Base-by-base conservation (phyloP, 2,797 vertebrate genomes). In the Craterocephalus amniculus region DNA sequence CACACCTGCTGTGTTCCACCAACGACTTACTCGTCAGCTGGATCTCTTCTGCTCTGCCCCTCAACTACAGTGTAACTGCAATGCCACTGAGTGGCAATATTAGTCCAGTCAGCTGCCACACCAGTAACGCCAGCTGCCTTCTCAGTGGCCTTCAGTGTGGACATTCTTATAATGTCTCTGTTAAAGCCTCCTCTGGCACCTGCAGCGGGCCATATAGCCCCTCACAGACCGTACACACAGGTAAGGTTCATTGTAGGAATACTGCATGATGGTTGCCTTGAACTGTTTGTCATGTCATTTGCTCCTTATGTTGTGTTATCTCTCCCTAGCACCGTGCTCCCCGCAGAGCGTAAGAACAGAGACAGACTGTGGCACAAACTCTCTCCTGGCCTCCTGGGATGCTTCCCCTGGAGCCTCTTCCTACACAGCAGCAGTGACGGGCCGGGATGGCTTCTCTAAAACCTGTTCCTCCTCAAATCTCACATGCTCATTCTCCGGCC, bases 121-220 rank as follows among this genome's bases (percentile, higher is more conserved):
- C 84, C 1, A 63, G 40, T 27, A 20, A 34, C 3, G 26, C 60
- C 51, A 87, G 24, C 72, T 95, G 93, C 63, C 72, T 52, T 36
- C 81, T 95, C 43, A 79, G 18, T 0, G 74, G 71, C 20, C 87
- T 94, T 48, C 80, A 78, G 64, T 94, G 94, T 77, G 93, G 94
- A 49, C 43, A 68, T 29, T 65, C 22, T 5, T 92, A 93, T 61
- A 91, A 70, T 0, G 81, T 94, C 43, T 83, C 83, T 0, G 85
- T 92, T 22, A 67, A 67, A 71, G 90, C 88, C 31, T 83, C 78
- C 31, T 88, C 80, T 49, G 77, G 66, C 16, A 78, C 66, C 74
- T 94, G 93, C 80, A 76, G 35, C 3, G 85, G 90, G 54, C 61
- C 65, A 0, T 72, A 51, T 6, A 93, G 89, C 49, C 32, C 27